A percentile compares a stretch with the other conserved stretches of the same genome.
Evolutionary conservation across 2,113 vertebrate species (phyloP).

Genomic region (Petrocephalus microphthalmus): DNA sequence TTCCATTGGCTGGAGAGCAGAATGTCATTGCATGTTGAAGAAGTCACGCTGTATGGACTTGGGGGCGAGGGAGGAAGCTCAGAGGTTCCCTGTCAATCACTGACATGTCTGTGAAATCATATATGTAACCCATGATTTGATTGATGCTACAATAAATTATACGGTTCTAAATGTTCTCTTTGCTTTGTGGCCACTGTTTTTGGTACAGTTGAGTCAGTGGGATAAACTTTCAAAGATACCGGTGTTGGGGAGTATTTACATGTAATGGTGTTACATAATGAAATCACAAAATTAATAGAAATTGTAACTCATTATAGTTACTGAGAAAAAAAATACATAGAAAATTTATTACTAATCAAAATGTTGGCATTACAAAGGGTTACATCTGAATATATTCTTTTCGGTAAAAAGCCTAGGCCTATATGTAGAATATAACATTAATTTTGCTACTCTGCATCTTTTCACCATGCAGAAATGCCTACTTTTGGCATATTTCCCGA

Average conservation of each 20-base stretch:
- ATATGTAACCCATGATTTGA: conserved; percentile 46
- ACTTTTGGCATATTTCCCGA: background rate
- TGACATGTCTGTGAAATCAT: conserved; percentile 53
- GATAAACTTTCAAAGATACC: background rate
- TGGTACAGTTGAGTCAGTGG: background rate
- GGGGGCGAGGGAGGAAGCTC: conserved; percentile 40
- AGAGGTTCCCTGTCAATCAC: conserved; percentile 54
- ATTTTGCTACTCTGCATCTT: background rate
- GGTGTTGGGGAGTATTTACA: background rate
- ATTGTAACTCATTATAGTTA: background rate
- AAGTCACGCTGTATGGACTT: conserved; percentile 55
- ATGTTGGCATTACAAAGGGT: background rate
- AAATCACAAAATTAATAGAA: background rate
- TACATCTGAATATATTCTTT: background rate
- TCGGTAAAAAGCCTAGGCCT: background rate
- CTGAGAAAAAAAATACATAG: background rate
- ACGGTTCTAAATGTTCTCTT: conserved; percentile 29
- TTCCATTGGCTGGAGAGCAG: conserved; percentile 19
- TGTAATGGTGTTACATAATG: background rate
- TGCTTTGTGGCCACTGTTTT: conserved; percentile 26
- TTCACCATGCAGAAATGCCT: background rate
- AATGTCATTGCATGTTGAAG: conserved; percentile 63
- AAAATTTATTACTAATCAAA: background rate
- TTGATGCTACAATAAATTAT: conserved; percentile 44
- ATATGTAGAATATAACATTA: background rate